Percentiles rank a stretch among this genome's conserved stretches.
phyloP scores from a whole-genome alignment of 92 coral and sea anemone genomes.

The Zoanthus sansibaricus region DNA sequence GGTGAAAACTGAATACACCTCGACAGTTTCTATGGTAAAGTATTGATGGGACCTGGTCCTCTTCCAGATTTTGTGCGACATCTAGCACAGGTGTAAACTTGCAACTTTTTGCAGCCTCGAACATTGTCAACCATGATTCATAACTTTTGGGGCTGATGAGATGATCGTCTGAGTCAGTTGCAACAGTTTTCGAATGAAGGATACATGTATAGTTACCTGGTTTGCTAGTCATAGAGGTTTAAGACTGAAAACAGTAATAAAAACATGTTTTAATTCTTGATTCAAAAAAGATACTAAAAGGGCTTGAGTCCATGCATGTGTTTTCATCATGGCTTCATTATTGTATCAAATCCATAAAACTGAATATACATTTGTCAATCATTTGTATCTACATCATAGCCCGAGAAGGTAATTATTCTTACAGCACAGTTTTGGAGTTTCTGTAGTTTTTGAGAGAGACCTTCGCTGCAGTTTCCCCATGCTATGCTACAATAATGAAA shows the following conservation, averaged over 20 bases:
- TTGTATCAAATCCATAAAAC: slow-evolving; percentile 10
- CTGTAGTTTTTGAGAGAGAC: no score
- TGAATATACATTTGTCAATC: background rate
- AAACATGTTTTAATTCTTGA: no score
- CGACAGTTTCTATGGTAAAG: slow-evolving; percentile 53
- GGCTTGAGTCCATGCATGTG: background rate
- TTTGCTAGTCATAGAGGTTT: background rate
- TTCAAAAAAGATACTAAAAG: background rate
- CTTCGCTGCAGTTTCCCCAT: no score
- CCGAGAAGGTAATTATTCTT: no score
- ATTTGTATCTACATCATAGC: no score
- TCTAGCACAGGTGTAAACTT: slow-evolving; percentile 21
- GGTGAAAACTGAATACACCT: slow-evolving; percentile 27
- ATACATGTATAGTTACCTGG: slow-evolving; percentile 13
- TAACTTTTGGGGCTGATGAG: slow-evolving; percentile 52
- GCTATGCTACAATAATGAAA: no score
- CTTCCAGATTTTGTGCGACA: slow-evolving; percentile 41
- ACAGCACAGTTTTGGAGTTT: no score
- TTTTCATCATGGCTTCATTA: background rate
- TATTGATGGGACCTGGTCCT: slow-evolving; percentile 34
- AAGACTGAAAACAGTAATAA: background rate
- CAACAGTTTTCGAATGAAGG: slow-evolving; percentile 30
- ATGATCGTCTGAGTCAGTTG: slow-evolving; percentile 23
- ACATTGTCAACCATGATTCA: slow-evolving; percentile 56
- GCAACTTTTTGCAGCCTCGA: no score